phyloP scores from a whole-genome alignment of 92 coral and sea anemone species.

The Pocillopora grandis region DNA sequence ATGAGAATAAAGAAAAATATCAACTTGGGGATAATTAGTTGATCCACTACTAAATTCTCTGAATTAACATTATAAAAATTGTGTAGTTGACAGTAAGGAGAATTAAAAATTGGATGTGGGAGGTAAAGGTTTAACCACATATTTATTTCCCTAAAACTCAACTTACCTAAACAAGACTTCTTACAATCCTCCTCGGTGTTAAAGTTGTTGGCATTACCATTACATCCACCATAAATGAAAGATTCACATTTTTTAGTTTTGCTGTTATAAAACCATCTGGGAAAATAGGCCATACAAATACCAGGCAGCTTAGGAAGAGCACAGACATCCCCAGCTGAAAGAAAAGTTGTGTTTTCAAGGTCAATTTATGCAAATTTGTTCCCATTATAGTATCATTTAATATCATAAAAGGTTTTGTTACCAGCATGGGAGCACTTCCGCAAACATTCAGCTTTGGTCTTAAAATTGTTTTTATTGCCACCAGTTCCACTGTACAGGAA shows the following conservation, averaged over 20 bases:
- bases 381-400: not conserved
- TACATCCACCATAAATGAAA: slow-evolving; percentile 77
- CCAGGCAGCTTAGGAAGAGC: slow-evolving; percentile 68
- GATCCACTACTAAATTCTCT: too few species aligned
- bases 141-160: not conserved
- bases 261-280: slow-evolving; percentile 56
- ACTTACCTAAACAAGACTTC: slow-evolving; percentile 62
- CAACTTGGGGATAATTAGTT: too few species aligned
- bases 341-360: too few species aligned
- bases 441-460: slow-evolving; percentile 50
- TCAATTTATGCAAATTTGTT: too few species aligned
- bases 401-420: not conserved
- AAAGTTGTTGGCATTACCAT: slow-evolving; percentile 72
- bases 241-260: slow-evolving; percentile 52
- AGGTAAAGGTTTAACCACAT: not conserved
- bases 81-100: too few species aligned
- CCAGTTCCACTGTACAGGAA: slow-evolving; percentile 81
- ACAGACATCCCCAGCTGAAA: slow-evolving; percentile 67
- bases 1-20: too few species aligned
- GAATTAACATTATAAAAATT: too few species aligned
- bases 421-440: slow-evolving; percentile 84
- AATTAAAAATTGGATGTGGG: too few species aligned
- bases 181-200: slow-evolving; percentile 52
- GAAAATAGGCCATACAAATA: slow-evolving; percentile 56
- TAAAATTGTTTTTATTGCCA: slow-evolving; percentile 86